Base-by-base conservation (phyloP, 2,797 vertebrate genomes). In the Oreortyx pictus region DNA sequence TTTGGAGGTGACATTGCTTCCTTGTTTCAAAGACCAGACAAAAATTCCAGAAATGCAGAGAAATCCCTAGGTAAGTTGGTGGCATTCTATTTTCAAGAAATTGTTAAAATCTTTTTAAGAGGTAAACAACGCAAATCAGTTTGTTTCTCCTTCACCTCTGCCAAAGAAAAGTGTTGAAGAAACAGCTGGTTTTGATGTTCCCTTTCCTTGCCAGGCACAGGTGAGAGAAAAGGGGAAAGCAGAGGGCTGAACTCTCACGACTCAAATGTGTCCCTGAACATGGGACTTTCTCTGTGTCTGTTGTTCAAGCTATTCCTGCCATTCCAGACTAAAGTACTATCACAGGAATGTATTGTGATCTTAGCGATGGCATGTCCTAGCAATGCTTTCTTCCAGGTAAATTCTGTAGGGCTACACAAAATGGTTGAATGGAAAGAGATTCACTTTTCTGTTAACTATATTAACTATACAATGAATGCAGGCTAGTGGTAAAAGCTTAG, bases 1-100 rank as follows among this genome's bases (percentile, higher is more conserved):
- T 98, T 98, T 95, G 98, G 98, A 50, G 94, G 97, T 66, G 98
- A 98, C 79, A 92, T 97, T 61, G 93, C 95, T 72, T 95, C 94
- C 8, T 93, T 97, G 68, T 98, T 98, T 67, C 94, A 91, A 80
- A 96, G 81, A 85, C 49, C 91, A 56, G 90, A 91, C 37, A 91
- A 90, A 65, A 95, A 95, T 29, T 83, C 90, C 19, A 81, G 80
- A 89, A 95, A 17, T 52, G 82, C 89, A 43, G 95, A 96, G n/a
- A 96, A 97, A 70, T 91, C 92, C 25, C 86, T 95, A 46, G 96
- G 97, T 97, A 94, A 93, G 95, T 60, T 39, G 13, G 14, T 74
- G 33, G 27, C 39, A 57, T 50, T 37, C 5, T 46, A 35, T 52
- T 44, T 81, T 81, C 52, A 44, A 67, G 41, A 78, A 82, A 50